Evolutionary conservation across 2,888 invertebrate genomes (phyloP), one percentile per base, ranked within the genome.

Genomic region (Hydrotaea cyrtoneurina): DNA sequence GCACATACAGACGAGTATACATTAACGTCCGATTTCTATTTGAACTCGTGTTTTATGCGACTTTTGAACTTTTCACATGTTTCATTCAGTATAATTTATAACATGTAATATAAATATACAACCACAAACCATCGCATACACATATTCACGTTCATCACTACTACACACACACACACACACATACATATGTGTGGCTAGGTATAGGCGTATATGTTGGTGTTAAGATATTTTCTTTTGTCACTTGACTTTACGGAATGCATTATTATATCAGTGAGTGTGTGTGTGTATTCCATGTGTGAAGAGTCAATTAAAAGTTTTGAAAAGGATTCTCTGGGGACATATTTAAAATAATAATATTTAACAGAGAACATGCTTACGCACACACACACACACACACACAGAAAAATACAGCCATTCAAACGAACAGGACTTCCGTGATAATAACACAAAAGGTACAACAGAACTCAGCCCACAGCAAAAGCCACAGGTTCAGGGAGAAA

Each of bases 241-340:
- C 17, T 62, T 62, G 26, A 3, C 17, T 50, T 46, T 62, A 62
- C 59, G 31, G 39, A 66, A 21, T 74, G 74, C 43, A 59, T 46
- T n/a, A 55, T 73, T 57, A 19, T 71, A 43, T 66, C 15, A 7
- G 13, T 43, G 39, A 8, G 19, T 43, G 64, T 64, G 19, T 23
- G 23, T 36, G 39, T 57, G 31, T n/a, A n/a, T n/a, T n/a, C 19
- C 17, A 17, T 50, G 62, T 75, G n/a, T 46, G 21, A 46, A 53
- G 31, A 73, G 55, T 39, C 64, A 73, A 78, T 73, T 79, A 79
- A 73, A 53, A 72, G 13, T 62, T 78, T 55, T 73, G 31, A 36
- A 64, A 53, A n/a, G 31, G n/a, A 17, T 8, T 46, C 72, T 72
- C 78, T 23, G 19, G 62, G 72, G 78, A 62, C 50, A 72, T 59